These are phyloP conservation scores for Drosophila eugracilis DNA, from an alignment of 1,140 invertebrate genomes.

Conservation along the genomic window DNA sequence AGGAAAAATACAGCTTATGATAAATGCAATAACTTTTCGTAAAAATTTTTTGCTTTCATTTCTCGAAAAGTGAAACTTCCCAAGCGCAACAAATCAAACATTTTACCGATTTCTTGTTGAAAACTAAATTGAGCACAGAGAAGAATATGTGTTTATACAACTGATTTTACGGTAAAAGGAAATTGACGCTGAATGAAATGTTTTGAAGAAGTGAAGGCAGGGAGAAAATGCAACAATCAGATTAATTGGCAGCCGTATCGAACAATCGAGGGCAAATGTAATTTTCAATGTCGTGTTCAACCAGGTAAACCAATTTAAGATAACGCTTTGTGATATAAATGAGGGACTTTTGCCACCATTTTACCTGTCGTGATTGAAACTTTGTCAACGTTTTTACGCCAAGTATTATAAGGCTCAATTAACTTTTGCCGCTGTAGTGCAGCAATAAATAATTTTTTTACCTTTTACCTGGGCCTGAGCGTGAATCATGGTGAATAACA, in stretches of 20 bases:
- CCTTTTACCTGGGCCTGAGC: constrained; percentile 38
- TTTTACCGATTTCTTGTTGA: constrained; percentile 4
- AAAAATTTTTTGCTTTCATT: neutral
- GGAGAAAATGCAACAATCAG: constrained; percentile 26
- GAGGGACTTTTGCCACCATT: constrained; percentile 53
- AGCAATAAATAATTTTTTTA: constrained; percentile 82
- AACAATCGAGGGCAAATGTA: constrained; percentile 59
- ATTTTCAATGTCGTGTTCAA: constrained; percentile 72
- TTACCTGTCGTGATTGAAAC: constrained; percentile 49
- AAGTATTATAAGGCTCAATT: constrained; percentile 82
- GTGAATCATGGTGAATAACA: constrained; percentile 77
- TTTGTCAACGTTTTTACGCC: constrained; percentile 79
- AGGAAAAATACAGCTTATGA: no score
- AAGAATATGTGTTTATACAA: constrained; percentile 35
- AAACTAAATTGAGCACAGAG: constrained; percentile 18
- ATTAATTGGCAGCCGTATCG: constrained; percentile 51
- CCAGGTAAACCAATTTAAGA: constrained; percentile 46
- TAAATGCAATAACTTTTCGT: no score
- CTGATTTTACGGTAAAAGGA: constrained; percentile 5
- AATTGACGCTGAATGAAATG: constrained; percentile 20
- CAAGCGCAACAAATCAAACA: constrained; percentile 5
- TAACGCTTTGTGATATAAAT: constrained; percentile 72
- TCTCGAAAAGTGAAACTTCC: neutral
- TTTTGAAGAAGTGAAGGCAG: neutral
- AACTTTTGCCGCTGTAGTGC: constrained; percentile 71